Evolutionary conservation across 2,888 invertebrate genomes (phyloP), one percentile per base, ranked within the genome.

Genomic region (Agonum fuliginosum): DNA sequence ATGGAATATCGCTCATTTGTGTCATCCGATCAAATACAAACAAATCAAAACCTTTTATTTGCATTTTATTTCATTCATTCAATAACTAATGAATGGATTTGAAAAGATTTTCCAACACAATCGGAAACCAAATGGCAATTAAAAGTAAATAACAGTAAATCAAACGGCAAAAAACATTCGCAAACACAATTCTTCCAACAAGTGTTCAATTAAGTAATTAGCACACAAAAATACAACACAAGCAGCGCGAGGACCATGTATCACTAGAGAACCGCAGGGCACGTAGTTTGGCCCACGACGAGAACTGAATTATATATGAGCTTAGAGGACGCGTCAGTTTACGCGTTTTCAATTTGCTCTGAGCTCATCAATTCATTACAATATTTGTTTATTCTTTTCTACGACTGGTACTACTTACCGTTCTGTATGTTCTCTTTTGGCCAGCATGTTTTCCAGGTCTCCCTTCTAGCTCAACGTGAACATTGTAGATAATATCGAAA

Each of bases 381-480:
- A 19, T 1, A 43, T 46, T 8, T 17, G 3, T 17, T 17, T 37
- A 37, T 37, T 37, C n/a, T 37, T 8, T 37, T 37, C 10, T 8
- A 51, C 10, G 10, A 37, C 51, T n/a, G 20, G 5, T 14, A 10
- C 17, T n/a, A 89, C 93, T 92, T 89, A 98, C 98, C 86, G 97
- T 97, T 89, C 97, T 91, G 88, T 98, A 98, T 0, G 98, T 98
- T 81, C 97, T 91, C 86, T 98, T 98, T 86, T 98, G 98, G 43
- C 98, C 98, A n/a, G 97, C 97, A 85, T 98, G 98, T 87, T 97
- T 96, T 76, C 97, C 97, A 70, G 93, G 94, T 81, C 96, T 90
- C 70, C 97, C 97, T 86, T 97, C 97, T 83, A 96, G 90, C 85
- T 97, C 97, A 73, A 98, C 97, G 86, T 98, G 98, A 12, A 98